Base-by-base conservation (phyloP, 64 coral and sea anemone genomes). In the Pocillopora verrucosa region DNA sequence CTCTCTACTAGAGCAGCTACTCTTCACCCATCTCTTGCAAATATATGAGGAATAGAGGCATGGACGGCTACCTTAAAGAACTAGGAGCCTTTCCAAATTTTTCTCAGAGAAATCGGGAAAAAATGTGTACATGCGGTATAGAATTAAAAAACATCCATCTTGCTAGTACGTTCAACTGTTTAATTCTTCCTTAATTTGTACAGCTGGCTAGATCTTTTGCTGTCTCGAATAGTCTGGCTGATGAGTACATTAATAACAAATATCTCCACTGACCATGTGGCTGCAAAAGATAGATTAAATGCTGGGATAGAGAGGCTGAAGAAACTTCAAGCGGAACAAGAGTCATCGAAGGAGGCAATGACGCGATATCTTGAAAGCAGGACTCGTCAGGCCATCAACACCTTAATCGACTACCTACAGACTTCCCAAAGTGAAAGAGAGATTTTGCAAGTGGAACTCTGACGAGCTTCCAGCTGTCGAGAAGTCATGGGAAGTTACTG, bases 131-230 rank as follows among this genome's bases (percentile, higher is more conserved):
- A 2, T 6, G 41, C 6, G 41, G 41, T 45, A 45, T 45, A 45
- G 41, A 2, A 45, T 45, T 45, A 45, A 45, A 2, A 6, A 45
- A 45, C 41, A 45, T 3, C 41, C 2, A 45, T 45, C 41, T 6
- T 6, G 2, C 41, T 6, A 3, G n/a, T n/a, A n/a, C n/a, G n/a
- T 45, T 45, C 6, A 45, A 45, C 0, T 1, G 35, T 34, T 11
- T 36, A 35, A 85, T 34, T 12, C 58, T n/a, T 36, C 36, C 17
- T 85, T 75, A 26, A 19, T 79, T 79, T 45, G 41, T 22, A 12
- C 12, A 89, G 87, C 4, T 89, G 75, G 87, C 37, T 89, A 9
- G 75, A 89, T 79, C 24, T 51, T 51, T 14, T 89, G 20, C 76
- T 89, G 0, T 36, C 19, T 56, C 76, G 87, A 69, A 56, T 89